Evolutionary conservation across 2,888 invertebrate genomes (phyloP), one percentile per base, ranked within the genome.

Genomic region (Sepioteuthis lessoniana): DNA sequence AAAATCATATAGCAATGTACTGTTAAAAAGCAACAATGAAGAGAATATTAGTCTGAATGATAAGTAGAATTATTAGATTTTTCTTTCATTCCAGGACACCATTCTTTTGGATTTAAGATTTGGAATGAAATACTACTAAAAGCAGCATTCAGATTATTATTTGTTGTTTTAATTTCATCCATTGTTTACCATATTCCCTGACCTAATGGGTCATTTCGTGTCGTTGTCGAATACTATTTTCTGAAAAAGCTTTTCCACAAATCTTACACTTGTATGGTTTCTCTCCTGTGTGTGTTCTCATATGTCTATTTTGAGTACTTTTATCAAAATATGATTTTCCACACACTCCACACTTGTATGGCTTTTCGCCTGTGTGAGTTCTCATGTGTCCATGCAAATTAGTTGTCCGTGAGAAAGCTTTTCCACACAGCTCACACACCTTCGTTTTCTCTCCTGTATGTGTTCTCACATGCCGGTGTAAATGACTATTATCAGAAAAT

Each of bases 401-500:
- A 37, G 50, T 37, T 25, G 31, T 93, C 37, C 13, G 4, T 35
- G 60, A 93, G 35, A 93, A 93, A 19, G 60, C 50, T 38, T 93
- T 93, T 7, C 93, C 93, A 55, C 93, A 93, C 7, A 93, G 4
- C 35, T 93, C 55, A 93, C 93, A 93, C 16, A 47, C 50, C 35
- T 93, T 50, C 0, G 93, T 47, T n/a, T 93, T 93, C 25, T 93
- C 93, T 25, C 93, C 60, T 8, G 93, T 55, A 4, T 93, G 93
- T 38, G 37, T 55, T 37, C 35, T 47, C 31, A 50, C 37, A 25
- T 93, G 93, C 28, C 55, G 28, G 10, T 31, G 37, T 28, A 93
- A 38, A 21, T 47, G 46, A 38, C 55, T 60, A 25, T 93, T 50
- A 28, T 55, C 35, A 55, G 93, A 60, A 55, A 93, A 93, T 10